These are phyloP conservation scores for Malurus splendens DNA, from an alignment of 2,797 vertebrate genomes.

Conservation along the genomic window DNA sequence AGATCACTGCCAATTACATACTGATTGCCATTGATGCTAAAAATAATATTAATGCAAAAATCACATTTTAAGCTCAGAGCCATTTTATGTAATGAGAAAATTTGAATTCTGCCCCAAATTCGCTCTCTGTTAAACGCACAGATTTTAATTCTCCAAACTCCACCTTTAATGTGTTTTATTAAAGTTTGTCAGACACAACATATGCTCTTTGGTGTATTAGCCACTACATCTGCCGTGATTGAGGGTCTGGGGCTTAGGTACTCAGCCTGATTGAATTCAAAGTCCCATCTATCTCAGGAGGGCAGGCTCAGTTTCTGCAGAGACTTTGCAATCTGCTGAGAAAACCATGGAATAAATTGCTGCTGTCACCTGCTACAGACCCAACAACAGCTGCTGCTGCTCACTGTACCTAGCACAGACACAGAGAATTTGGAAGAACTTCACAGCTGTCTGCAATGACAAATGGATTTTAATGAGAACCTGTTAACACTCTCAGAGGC, in stretches of 20 bases:
- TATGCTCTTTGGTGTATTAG: neutral
- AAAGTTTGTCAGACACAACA: neutral
- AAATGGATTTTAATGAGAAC: neutral
- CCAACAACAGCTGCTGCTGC: neutral
- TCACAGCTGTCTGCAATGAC: neutral
- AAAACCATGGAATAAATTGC: neutral
- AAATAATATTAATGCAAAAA: slow-evolving; percentile 22
- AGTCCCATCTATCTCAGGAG: neutral
- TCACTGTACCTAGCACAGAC: neutral
- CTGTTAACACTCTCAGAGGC: neutral
- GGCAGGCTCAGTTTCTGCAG: neutral
- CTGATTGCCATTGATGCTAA: slow-evolving; percentile 14
- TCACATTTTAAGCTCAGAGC: neutral
- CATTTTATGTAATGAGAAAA: neutral
- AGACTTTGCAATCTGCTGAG: neutral
- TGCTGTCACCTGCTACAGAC: neutral
- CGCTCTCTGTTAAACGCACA: neutral
- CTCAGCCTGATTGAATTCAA: neutral
- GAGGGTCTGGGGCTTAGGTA: neutral
- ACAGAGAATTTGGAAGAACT: neutral
- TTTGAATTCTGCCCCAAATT: neutral
- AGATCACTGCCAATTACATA: slow-evolving; percentile 16
- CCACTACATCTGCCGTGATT: neutral
- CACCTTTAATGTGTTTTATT: neutral
- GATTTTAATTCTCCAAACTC: neutral